Percentiles rank a stretch among this genome's conserved stretches.
Evolutionary conservation across 2,113 vertebrate species (phyloP).

Genomic region (Numenius arquata): DNA sequence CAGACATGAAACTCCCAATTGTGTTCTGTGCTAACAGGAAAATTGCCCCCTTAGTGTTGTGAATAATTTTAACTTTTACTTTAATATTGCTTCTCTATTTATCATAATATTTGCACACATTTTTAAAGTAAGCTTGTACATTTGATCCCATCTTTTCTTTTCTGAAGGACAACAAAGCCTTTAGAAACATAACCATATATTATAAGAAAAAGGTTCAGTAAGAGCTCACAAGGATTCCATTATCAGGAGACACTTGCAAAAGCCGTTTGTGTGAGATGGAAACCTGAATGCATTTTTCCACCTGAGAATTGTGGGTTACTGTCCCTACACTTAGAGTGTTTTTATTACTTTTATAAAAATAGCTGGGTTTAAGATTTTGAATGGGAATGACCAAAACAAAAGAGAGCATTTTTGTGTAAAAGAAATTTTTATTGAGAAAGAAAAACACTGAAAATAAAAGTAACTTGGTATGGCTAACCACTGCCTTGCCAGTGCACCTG

Average conservation of each 20-base stretch:
- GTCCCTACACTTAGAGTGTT: not conserved
- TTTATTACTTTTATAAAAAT: slow-evolving; percentile 29
- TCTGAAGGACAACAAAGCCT: not conserved
- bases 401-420: not conserved
- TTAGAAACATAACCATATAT: not conserved
- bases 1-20: not conserved
- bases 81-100: slow-evolving; percentile 8
- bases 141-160: not conserved
- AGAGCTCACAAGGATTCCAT: slow-evolving; percentile 5
- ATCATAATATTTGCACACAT: not conserved
- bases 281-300: not conserved
- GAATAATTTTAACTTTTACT: slow-evolving; percentile 16
- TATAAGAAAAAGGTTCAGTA: not conserved
- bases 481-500: not conserved
- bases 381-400: not conserved
- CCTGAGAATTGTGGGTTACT: not conserved
- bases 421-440: not conserved
- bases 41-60: not conserved
- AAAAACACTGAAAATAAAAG: not conserved
- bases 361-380: not conserved
- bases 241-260: slow-evolving; percentile 30
- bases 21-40: not conserved
- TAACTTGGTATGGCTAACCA: not conserved
- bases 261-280: not conserved
- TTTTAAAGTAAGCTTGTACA: not conserved